A percentile compares a stretch with the other conserved stretches of the same genome.
phyloP scores from a whole-genome alignment of 2,113 vertebrate species.

The Halichoerus grypus region DNA sequence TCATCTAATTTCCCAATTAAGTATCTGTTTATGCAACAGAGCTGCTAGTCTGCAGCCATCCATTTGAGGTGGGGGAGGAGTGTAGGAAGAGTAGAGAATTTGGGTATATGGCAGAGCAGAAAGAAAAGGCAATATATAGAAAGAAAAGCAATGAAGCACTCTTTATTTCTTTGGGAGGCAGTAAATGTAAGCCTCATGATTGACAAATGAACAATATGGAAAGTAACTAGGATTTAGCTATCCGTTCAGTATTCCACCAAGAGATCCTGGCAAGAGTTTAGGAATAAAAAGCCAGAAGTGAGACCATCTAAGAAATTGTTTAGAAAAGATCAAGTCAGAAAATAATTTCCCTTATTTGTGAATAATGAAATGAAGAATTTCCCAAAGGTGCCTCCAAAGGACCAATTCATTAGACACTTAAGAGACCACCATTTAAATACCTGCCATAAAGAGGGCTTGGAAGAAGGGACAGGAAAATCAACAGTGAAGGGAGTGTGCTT shows the following conservation, averaged over 20 bases:
- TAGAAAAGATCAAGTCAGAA: background rate
- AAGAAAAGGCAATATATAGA: background rate
- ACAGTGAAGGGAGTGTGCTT: background rate
- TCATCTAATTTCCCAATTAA: background rate
- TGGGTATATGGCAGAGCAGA: background rate
- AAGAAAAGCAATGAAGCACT: background rate
- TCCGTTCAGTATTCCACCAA: background rate
- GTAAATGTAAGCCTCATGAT: background rate
- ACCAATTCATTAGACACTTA: background rate
- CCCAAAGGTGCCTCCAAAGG: background rate
- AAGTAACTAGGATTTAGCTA: background rate
- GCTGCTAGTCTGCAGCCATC: background rate
- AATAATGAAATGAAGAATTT: conserved; percentile 3
- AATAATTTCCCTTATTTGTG: background rate
- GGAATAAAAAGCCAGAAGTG: background rate
- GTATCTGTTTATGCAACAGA: background rate
- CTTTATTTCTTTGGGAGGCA: background rate
- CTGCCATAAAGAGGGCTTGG: background rate
- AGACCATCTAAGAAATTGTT: background rate
- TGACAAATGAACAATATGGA: background rate
- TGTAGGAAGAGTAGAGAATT: background rate
- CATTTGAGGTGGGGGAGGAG: background rate
- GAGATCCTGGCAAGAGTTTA: background rate
- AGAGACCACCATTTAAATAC: background rate
- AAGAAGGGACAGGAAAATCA: background rate